Conservation (phyloP, 2,113 vertebrate species). For the Rousettus leschenaultii region DNA sequence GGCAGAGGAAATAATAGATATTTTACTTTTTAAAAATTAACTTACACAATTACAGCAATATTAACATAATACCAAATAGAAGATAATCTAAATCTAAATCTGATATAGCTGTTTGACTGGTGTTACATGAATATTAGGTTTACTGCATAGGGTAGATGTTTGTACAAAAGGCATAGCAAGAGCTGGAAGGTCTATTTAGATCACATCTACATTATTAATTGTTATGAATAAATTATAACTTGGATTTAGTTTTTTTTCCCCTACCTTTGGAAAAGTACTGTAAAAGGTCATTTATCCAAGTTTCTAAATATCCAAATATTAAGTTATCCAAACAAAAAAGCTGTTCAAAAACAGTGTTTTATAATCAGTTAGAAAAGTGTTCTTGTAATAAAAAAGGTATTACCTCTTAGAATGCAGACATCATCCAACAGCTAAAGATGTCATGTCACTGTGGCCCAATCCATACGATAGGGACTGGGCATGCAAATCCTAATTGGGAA, state of each 20-base stretch:
- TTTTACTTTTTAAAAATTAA: constrained; percentile 6
- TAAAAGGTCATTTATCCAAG: background rate
- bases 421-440: background rate
- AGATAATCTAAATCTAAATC: background rate
- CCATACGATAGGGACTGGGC: background rate
- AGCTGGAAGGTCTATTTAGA: constrained; percentile 9
- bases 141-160: background rate
- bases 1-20: background rate
- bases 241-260: background rate
- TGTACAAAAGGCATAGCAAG: background rate
- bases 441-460: background rate
- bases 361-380: background rate
- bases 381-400: background rate
- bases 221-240: constrained; percentile 50
- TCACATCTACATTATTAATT: constrained; percentile 50
- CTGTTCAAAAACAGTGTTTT: background rate
- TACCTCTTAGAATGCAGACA: background rate
- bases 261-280: background rate
- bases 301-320: background rate
- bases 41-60: background rate
- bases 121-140: background rate
- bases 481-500: background rate
- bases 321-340: background rate
- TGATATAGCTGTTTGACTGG: background rate
- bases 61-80: background rate